These are phyloP conservation scores for Drosophila saltans DNA, from an alignment of 1,140 invertebrate genomes.

Conservation along the genomic window DNA sequence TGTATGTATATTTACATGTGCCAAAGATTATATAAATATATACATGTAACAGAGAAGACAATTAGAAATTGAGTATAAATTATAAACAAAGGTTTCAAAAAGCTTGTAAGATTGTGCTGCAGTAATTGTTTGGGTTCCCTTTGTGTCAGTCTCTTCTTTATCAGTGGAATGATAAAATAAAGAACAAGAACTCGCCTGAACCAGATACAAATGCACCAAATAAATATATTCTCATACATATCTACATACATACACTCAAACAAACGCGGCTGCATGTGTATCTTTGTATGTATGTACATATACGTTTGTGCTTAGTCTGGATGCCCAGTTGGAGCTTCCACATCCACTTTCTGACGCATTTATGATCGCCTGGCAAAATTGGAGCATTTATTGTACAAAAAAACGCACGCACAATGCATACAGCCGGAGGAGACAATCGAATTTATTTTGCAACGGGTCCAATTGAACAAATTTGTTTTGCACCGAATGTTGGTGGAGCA, in stretches of 20 bases:
- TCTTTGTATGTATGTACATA: constrained; percentile 41
- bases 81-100: no score
- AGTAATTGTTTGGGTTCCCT: no score
- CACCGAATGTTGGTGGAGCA: background rate
- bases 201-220: background rate
- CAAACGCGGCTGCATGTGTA: background rate
- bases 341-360: constrained; percentile 46
- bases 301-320: constrained; percentile 17
- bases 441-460: constrained; percentile 7
- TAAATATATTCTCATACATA: constrained; percentile 2
- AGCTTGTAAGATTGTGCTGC: no score
- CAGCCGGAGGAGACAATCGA: constrained; percentile 24
- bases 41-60: no score
- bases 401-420: constrained; percentile 51
- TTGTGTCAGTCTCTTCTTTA: background rate
- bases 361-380: constrained; percentile 75
- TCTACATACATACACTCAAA: constrained; percentile 26
- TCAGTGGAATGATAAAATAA: background rate
- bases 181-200: background rate
- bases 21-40: no score
- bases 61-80: no score
- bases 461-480: background rate
- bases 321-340: constrained; percentile 29
- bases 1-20: no score
- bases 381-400: constrained; percentile 79